phyloP scores from a whole-genome alignment of 1,140 invertebrate species.

The Neuroterus valhalla region DNA sequence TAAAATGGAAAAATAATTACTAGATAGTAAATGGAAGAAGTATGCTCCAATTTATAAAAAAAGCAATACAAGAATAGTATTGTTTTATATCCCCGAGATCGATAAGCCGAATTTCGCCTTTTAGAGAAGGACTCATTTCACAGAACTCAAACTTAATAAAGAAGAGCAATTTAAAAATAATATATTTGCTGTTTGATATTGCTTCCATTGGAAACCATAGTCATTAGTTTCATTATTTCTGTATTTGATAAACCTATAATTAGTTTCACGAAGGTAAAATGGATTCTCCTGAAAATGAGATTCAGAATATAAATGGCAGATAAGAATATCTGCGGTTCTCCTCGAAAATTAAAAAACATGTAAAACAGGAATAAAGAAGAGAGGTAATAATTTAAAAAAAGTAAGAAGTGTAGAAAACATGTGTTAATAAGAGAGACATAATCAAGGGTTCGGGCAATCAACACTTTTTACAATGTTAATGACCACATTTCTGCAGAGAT shows the following conservation, averaged over 20 bases:
- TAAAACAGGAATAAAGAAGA: not conserved
- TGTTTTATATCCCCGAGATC: no score
- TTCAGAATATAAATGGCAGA: not conserved
- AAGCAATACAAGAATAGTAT: no score
- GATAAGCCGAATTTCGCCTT: no score
- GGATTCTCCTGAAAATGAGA: not conserved
- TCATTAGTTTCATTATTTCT: slow-evolving; percentile 34
- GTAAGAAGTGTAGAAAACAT: not conserved
- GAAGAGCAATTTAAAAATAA: no score
- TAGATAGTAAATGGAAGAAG: no score
- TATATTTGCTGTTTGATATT: no score
- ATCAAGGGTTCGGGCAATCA: not conserved
- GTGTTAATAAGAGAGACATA: not conserved
- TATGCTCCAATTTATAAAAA: no score
- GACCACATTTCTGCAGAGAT: not conserved
- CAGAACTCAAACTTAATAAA: no score
- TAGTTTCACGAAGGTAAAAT: not conserved
- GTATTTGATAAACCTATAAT: not conserved
- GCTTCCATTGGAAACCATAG: no score
- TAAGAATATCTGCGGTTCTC: not conserved
- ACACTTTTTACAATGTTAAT: slow-evolving; percentile 10
- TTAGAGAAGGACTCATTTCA: no score
- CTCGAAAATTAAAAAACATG: not conserved
- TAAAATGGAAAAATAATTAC: no score
- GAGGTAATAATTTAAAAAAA: not conserved